A percentile compares a stretch with the other conserved stretches of the same genome.
Evolutionary conservation across 92 coral and sea anemone genomes (phyloP).

Genomic region (Parazoanthus darwini): DNA sequence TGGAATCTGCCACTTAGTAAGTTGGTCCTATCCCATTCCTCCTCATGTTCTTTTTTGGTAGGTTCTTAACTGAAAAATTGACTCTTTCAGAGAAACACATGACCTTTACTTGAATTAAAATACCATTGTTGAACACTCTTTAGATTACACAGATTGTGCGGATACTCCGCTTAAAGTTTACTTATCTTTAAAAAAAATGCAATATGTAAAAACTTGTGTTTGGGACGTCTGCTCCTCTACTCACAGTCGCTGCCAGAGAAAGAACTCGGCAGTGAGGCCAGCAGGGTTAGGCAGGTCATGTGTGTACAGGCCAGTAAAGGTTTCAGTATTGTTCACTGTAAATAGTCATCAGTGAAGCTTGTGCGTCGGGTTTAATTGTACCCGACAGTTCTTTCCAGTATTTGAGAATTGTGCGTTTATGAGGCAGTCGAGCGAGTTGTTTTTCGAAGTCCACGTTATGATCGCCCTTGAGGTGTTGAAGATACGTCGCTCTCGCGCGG

Average conservation of each 20-base stretch:
- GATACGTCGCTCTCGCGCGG: no score
- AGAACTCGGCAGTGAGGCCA: slow-evolving; percentile 52
- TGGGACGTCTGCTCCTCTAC: slow-evolving; percentile 46
- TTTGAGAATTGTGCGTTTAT: background rate
- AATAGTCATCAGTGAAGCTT: background rate
- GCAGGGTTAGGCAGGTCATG: slow-evolving; percentile 40
- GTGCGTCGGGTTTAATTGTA: background rate
- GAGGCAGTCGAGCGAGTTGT: background rate
- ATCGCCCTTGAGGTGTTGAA: background rate
- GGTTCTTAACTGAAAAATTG: no score
- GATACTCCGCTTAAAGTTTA: no score
- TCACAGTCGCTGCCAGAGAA: slow-evolving; percentile 51
- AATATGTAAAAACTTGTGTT: background rate
- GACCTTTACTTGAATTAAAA: no score
- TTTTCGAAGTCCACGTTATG: background rate
- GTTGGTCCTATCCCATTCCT: no score
- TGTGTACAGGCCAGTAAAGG: slow-evolving; percentile 43
- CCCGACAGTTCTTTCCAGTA: background rate
- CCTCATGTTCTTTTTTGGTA: no score
- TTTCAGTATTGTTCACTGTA: slow-evolving; percentile 17
- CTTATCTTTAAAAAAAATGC: no score
- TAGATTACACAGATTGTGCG: no score
- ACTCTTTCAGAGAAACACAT: no score
- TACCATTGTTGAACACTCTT: no score
- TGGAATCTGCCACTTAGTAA: no score